These are phyloP conservation scores for Probosciger aterrimus DNA, from an alignment of 2,113 vertebrate species.

Conservation along the genomic window DNA sequence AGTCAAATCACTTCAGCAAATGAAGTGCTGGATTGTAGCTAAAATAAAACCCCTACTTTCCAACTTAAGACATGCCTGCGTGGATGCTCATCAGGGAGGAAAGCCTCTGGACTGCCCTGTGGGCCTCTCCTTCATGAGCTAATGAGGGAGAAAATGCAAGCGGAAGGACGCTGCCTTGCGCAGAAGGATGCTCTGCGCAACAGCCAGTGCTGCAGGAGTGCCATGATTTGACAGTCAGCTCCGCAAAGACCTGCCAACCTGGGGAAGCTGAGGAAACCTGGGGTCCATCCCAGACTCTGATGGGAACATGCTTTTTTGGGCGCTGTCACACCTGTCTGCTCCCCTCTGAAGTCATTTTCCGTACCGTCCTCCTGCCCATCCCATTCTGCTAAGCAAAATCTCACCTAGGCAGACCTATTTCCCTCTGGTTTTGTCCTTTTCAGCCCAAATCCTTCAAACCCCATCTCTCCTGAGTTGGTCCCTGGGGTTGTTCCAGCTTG, in stretches of 20 bases:
- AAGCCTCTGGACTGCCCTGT: not conserved
- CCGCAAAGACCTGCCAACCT: not conserved
- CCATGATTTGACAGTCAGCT: not conserved
- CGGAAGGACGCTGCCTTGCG: not conserved
- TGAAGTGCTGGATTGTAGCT: not conserved
- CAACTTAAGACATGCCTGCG: not conserved
- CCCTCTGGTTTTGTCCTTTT: not conserved
- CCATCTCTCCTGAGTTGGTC: not conserved
- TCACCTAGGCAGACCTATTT: not conserved
- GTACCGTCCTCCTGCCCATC: not conserved
- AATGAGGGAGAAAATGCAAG: not conserved
- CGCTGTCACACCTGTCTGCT: not conserved
- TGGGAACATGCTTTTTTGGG: not conserved
- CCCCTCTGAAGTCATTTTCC: not conserved
- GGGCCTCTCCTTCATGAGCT: not conserved
- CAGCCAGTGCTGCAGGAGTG: fast-evolving
- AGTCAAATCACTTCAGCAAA: conserved; percentile 49
- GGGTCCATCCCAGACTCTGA: not conserved
- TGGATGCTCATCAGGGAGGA: not conserved
- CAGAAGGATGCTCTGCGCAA: not conserved
- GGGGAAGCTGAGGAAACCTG: not conserved
- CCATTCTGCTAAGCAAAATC: not conserved
- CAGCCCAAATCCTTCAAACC: not conserved
- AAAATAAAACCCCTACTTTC: conserved; percentile 8
- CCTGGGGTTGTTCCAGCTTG: not conserved